Base-by-base conservation (phyloP, 30 jellyfish, hydroid and myxozoan genomes). In the Sanderia malayensis region DNA sequence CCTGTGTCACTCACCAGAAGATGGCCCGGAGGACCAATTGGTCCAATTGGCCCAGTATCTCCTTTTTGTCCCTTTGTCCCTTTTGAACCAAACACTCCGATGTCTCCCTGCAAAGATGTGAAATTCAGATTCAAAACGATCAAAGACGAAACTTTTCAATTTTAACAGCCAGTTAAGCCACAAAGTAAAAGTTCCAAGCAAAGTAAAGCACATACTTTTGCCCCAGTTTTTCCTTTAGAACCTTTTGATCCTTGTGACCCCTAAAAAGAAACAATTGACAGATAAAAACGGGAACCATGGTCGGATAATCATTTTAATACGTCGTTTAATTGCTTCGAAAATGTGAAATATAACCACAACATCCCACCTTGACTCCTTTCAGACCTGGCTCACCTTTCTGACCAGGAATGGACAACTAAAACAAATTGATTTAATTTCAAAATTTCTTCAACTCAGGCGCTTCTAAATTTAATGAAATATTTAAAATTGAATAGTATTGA, bases 21-120 rank as follows among this genome's bases (percentile, higher is more conserved):
- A 62, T 62, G 46, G 17, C 74, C 27, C 18, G 79, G 89, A 24
- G 95, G 95, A 20, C 95, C 95, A 31, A 84, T 89, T n/a, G 87
- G 95, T n/a, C 95, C 95, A 18, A 32, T 17, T 26, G 95, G 80
- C 24, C 95, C 95, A 37, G 69, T 19, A 18, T 47, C 73, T 22
- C 95, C 95, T 73, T 83, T 83, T 23, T 49, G 84, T 17, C 95
- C 95, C 24, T 61, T 62, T 7, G 7, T 22, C 34, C 95, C 95
- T 83, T 49, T 73, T 62, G 49, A 58, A 13, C 89, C 84, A 58
- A 44, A 19, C 45, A 10, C 31, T 9, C 89, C 95, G 17, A 61
- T 65, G 31, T 73, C 83, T 1, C 95, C 89, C 74, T 58, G 19
- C 21, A 59, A 29, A 41, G 15, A 15, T 6, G 55, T 41, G 55